phyloP scores from a whole-genome alignment of 1,140 invertebrate species.

The Potamilus streckersoni region DNA sequence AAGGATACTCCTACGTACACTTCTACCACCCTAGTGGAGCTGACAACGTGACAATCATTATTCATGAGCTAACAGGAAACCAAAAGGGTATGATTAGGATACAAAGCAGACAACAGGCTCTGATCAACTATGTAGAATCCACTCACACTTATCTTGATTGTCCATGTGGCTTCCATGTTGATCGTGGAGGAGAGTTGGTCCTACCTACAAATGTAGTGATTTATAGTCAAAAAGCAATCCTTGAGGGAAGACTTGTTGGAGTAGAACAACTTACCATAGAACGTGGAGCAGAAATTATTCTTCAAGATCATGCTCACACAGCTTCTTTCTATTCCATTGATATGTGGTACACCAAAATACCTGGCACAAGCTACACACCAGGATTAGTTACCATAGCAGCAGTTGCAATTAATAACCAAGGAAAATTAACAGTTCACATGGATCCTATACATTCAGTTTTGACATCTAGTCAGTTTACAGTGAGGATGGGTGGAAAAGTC shows the following conservation, averaged over 20 bases:
- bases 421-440: constrained; percentile 36
- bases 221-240: constrained; percentile 39
- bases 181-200: constrained; percentile 49
- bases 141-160: constrained; percentile 58
- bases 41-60: constrained; percentile 48
- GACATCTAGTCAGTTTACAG: constrained; percentile 29
- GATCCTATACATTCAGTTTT: constrained; percentile 34
- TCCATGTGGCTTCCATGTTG: constrained; percentile 57
- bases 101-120: constrained; percentile 43
- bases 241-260: constrained; percentile 51
- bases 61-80: constrained; percentile 55
- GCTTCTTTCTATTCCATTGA: constrained; percentile 19
- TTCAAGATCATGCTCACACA: constrained; percentile 39
- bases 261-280: constrained; percentile 50
- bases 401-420: constrained; percentile 44
- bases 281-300: constrained; percentile 42
- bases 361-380: constrained; percentile 31
- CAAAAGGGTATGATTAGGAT: constrained; percentile 50
- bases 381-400: constrained; percentile 36
- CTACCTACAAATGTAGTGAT: constrained; percentile 47
- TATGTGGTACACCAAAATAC: background rate
- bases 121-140: constrained; percentile 51
- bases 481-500: constrained; percentile 44
- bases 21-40: constrained; percentile 50
- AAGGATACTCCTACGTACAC: constrained; percentile 53